phyloP scores from a whole-genome alignment of 2,113 vertebrate genomes.

The Leptocoma aspasia region DNA sequence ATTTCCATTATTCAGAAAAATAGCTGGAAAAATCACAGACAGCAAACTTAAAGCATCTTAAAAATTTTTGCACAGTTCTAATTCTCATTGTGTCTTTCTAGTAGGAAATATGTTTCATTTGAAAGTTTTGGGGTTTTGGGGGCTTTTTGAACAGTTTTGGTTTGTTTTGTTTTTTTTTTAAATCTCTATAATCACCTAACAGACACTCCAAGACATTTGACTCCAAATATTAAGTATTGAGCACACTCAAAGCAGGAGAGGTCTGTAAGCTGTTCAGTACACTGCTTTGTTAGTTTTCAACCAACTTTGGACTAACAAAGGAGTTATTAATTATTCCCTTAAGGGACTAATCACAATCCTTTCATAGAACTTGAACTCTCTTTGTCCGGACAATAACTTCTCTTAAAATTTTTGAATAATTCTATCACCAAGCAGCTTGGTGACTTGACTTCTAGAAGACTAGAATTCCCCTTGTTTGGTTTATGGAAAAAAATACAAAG shows the following conservation, averaged over 20 bases:
- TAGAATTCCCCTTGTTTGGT: not conserved
- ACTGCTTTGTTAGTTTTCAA: not conserved
- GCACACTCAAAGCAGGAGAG: not conserved
- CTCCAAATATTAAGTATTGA: not conserved
- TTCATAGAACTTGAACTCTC: not conserved
- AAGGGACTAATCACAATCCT: not conserved
- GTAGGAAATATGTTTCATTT: not conserved
- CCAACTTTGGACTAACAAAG: not conserved
- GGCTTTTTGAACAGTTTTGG: not conserved
- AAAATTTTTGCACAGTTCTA: not conserved
- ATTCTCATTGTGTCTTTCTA: not conserved
- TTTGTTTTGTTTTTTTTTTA: not conserved
- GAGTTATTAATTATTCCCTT: not conserved
- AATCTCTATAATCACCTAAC: not conserved
- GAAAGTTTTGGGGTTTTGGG: rapidly evolving
- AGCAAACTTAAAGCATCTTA: not conserved
- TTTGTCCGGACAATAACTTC: not conserved
- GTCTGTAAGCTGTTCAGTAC: not conserved
- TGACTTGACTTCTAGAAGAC: not conserved
- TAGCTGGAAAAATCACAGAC: not conserved
- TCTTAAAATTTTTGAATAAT: not conserved
- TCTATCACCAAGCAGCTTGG: not conserved
- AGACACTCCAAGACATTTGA: not conserved
- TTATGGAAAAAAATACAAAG: not conserved
- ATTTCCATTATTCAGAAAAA: not conserved